A percentile compares a stretch with the other conserved stretches of the same genome.
phyloP scores from a whole-genome alignment of 2,888 invertebrate species.

The Sthenelais limicola region DNA sequence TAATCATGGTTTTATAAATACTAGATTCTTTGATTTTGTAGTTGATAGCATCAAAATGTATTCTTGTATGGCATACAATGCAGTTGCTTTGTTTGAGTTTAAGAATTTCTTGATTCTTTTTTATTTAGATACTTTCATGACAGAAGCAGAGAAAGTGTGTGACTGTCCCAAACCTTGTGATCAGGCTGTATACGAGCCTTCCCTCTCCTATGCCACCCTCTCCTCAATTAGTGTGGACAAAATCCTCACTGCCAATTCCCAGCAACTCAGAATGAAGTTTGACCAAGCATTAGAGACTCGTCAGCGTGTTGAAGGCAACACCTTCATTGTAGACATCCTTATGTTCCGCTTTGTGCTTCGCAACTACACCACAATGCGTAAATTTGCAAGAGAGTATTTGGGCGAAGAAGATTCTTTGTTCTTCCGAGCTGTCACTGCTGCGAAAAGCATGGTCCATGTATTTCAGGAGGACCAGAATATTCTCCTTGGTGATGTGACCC shows the following conservation, averaged over 20 bases:
- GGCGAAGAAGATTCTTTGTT: conserved; percentile 47
- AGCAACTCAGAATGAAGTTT: conserved; percentile 42
- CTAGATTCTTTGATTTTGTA: too few relatives aligned
- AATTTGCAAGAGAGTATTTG: conserved; percentile 45
- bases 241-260: conserved; percentile 46
- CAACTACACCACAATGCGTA: conserved; percentile 36
- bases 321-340: conserved; percentile 44
- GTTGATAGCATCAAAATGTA: too few relatives aligned
- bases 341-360: conserved; percentile 39
- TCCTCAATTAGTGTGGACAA: conserved; percentile 48
- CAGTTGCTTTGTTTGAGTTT: too few relatives aligned
- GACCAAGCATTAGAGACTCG: conserved; percentile 44
- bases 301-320: conserved; percentile 41
- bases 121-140: conserved; percentile 22
- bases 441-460: conserved; percentile 41
- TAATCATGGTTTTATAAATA: too few relatives aligned
- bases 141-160: conserved; percentile 33
- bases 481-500: conserved; percentile 37
- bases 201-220: conserved; percentile 52
- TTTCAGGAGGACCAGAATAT: conserved; percentile 42
- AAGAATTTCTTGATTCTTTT: too few relatives aligned
- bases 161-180: conserved; percentile 53
- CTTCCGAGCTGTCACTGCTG: conserved; percentile 39
- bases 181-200: conserved; percentile 51
- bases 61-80: too few relatives aligned